Evolutionary conservation across 1,140 invertebrate genomes (phyloP), one percentile per base, ranked within the genome.

Genomic region (Rhizoglyphus robini): DNA sequence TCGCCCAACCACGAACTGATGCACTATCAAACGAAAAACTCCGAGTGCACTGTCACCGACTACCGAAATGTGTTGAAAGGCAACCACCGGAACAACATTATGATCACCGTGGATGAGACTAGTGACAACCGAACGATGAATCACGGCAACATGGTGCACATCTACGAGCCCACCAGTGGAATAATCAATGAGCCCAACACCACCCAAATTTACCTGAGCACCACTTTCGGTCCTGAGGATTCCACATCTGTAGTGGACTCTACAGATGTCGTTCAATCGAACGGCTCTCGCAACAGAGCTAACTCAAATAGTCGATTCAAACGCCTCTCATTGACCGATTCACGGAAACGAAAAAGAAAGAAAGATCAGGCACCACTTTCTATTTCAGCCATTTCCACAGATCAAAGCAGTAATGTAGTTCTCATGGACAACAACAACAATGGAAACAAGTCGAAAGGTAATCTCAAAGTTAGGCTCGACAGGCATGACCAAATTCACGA

Each of bases 331-430:
- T 46, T 60, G 27, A 29, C 27, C 27, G 58, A 60, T 60, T 60
- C 58, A 46, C 15, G 58, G 11, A 60, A 60, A 46, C 3, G 58
- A 11, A 18, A 27, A 46, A 34, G 58, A 60, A 60, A 60, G 27
- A 60, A 13, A 1, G 41, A 46, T 58, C 54, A 29, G 29, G 25
- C 54, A 32, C 23, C 58, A 60, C 11, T 32, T 27, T 34, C 58
- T 34, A 4, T 29, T 18, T 31, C 57, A 59, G 13, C 57, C n/a
- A 59, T 59, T 30, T 2, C n/a, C 58, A 32, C 11, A 13, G 29
- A 60, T 27, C 29, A 60, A 1, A 60, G 29, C 54, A 58, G 25
- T 18, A 58, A 58, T n/a, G n/a, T n/a, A n/a, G n/a, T n/a, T n/a
- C n/a, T n/a, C n/a, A n/a, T n/a, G n/a, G n/a, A n/a, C n/a, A n/a